Percentiles rank a stretch among this genome's conserved stretches.
Conservation (phyloP, 2,797 vertebrate species). For the Trichosurus vulpecula region DNA sequence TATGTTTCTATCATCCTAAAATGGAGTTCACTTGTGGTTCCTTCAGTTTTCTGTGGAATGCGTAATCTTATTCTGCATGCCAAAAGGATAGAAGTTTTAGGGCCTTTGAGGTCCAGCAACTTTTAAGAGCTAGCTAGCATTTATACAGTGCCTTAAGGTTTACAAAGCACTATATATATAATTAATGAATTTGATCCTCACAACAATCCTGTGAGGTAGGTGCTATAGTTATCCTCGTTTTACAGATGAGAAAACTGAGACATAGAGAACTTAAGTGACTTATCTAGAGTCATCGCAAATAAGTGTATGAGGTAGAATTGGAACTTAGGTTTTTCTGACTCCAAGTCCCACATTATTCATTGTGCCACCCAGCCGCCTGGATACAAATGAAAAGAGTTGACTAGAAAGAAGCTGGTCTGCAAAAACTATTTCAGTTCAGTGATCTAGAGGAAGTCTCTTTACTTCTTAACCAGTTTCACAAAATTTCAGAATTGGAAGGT, state of each 20-base stretch:
- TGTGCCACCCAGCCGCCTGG: not conserved
- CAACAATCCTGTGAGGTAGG: not conserved
- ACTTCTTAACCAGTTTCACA: not conserved
- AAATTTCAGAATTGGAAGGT: not conserved
- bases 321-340: not conserved
- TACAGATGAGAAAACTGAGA: not conserved
- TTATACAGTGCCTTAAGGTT: not conserved
- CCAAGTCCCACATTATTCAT: not conserved
- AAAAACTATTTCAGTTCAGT: not conserved
- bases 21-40: too few species aligned
- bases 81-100: too few species aligned
- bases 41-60: too few species aligned
- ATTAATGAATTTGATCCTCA: not conserved
- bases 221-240: not conserved
- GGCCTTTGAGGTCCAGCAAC: not conserved
- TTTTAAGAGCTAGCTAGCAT: not conserved
- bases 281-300: not conserved
- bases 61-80: too few species aligned
- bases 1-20: too few species aligned
- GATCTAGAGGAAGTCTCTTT: not conserved
- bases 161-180: not conserved
- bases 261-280: not conserved
- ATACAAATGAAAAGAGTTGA: not conserved
- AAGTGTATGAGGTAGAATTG: not conserved
- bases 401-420: not conserved